Base-by-base conservation (phyloP, 2,888 invertebrate species). In the Cryptocheilus praepositus region DNA sequence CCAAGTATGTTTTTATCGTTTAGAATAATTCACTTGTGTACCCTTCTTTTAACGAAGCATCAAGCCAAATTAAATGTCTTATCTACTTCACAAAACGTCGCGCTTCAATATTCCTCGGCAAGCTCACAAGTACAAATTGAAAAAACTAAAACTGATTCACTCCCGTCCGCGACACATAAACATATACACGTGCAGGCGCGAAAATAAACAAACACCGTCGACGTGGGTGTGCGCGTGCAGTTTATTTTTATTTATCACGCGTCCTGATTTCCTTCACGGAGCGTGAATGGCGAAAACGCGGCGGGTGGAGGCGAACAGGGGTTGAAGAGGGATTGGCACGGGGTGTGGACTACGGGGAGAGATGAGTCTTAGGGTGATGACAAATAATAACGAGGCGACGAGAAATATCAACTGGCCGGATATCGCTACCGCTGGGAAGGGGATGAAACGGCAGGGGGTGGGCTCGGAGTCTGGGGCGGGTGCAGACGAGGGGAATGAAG, bases 361-460 rank as follows among this genome's bases (percentile, higher is more conserved):
- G 36, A 36, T 36, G 36, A 36, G 36, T 36, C 36, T 11, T 36
- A 36, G 36, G 49, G 75, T 75, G 77, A 81, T 82, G 84, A 85
- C 83, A 83, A 84, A 84, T 85, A 84, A 84, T 83, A 84, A 85
- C 80, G 81, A 80, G 75, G 72, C 71, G 71, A 64, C 64, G 21
- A 13, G 45, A 65, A 67, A 72, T 74, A 72, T 76, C 72, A 59
- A 60, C 52, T 43, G 65, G 49, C 44, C 25, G 49, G 55, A 25
- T 54, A 28, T 45, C 65, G 56, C 46, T 56, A 44, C 55, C 44
- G 22, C 46, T 44, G 58, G 21, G 51, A 60, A 62, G 53, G 51
- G 18, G 19, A 54, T 16, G 54, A 28, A 13, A 36, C 44, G 22
- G 53, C n/a, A 19, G 18, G 15, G 51, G 36, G 8, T 21, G 64